Evolutionary conservation across 2,797 vertebrate genomes (phyloP), one percentile per base, ranked within the genome.

Genomic region (Varecia variegata): DNA sequence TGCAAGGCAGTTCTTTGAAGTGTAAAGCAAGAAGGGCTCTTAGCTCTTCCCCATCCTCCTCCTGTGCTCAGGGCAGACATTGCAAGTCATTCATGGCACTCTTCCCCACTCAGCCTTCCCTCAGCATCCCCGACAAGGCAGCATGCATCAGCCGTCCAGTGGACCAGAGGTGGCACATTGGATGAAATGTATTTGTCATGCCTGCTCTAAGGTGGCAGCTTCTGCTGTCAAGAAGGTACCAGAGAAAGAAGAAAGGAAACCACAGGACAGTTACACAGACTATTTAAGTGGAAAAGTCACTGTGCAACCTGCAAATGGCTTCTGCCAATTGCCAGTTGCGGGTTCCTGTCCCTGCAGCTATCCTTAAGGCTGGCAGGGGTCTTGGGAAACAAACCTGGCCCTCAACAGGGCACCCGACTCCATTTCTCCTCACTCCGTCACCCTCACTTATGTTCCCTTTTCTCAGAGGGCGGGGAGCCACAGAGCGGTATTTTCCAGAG

Each of bases 81-180:
- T 13, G 7, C 43, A 79, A 21, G 30, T 82, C 38, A 5, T 38
- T 38, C 17, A 1, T 1, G 45, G 52, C 35, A 7, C 2, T 58
- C 47, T 32, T 47, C 17, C 82, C 1, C 1, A 25, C 43, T 20
- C 50, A 35, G 15, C 35, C 65, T 35, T 68, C 30, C 32, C 25
- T 45, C 13, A 70, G 40, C 13, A 2, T 27, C 47, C 68, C 76
- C 32, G 60, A 40, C 40, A 15, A 13, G 18, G 38, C 56, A 56
- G 8, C 27, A 3, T 0, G 18, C 13, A 27, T 18, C 6, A 17
- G 8, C 62, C 7, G 0, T 38, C 35, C 32, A 45, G 12, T 0
- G 20, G 21, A 27, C 20, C 17, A 4, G 20, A 84, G 40, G 4
- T 32, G 9, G 60, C 45, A 54, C 27, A 27, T 0, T 7, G 32